Percentiles rank a stretch among this genome's conserved stretches.
These are phyloP conservation scores for Amphilophus citrinellus DNA, from an alignment of 2,113 vertebrate species.

Conservation along the genomic window DNA sequence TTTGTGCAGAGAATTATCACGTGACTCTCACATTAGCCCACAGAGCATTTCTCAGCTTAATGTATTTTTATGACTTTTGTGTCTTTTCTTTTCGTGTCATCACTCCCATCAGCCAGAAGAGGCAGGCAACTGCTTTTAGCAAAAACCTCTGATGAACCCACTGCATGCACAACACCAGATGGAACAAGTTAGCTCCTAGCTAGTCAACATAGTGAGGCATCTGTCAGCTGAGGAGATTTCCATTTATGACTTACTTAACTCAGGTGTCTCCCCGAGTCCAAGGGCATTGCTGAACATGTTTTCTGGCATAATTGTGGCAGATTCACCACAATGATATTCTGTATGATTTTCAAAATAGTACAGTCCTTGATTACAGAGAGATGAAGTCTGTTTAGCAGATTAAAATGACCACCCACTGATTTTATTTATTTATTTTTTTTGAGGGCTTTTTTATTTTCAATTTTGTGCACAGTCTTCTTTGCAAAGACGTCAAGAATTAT, in stretches of 20 bases:
- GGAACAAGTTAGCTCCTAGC: slow-evolving; percentile 6
- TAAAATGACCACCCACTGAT: background rate
- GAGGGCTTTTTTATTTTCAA: background rate
- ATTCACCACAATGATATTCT: background rate
- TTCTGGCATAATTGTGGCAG: background rate
- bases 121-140: background rate
- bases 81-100: background rate
- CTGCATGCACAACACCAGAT: background rate
- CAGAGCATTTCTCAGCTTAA: background rate
- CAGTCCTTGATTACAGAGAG: background rate
- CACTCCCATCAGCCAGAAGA: background rate
- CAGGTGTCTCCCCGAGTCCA: background rate
- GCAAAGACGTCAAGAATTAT: background rate
- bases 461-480: background rate
- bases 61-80: background rate
- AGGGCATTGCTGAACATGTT: background rate
- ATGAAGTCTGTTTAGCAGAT: background rate
- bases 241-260: background rate
- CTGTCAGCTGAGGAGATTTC: slow-evolving; percentile 4
- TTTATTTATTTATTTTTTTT: background rate
- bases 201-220: background rate
- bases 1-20: background rate
- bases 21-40: background rate
- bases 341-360: background rate
- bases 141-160: background rate